Percentiles rank a stretch among this genome's conserved stretches.
phyloP scores from a whole-genome alignment of 2,797 vertebrate genomes.

The Oryzias dopingdopingensis region DNA sequence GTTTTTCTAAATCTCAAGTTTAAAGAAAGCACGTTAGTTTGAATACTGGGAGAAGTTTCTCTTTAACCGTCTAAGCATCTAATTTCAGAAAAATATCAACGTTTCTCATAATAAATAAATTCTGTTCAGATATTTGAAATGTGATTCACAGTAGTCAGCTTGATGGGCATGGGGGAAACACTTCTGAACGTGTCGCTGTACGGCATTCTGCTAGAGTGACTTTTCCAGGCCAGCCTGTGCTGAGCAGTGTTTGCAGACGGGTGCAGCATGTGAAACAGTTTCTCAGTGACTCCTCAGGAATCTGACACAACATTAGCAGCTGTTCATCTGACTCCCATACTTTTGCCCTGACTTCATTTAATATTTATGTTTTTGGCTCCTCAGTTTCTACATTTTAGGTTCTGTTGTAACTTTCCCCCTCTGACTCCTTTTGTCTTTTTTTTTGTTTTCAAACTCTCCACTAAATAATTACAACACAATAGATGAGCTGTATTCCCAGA shows the following conservation, averaged over 20 bases:
- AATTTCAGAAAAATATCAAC: too few species aligned
- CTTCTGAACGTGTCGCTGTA: slow-evolving; percentile 46
- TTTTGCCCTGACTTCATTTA: slow-evolving; percentile 48
- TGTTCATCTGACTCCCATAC: slow-evolving; percentile 53
- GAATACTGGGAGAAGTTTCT: too few species aligned
- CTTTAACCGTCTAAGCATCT: too few species aligned
- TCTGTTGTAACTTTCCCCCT: slow-evolving; percentile 18
- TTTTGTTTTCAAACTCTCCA: slow-evolving; percentile 19
- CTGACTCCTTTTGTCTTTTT: slow-evolving; percentile 28
- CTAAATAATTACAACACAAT: slow-evolving; percentile 62
- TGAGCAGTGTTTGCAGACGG: slow-evolving; percentile 31
- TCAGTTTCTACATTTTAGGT: slow-evolving; percentile 36
- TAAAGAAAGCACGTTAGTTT: too few species aligned
- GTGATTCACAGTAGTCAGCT: neutral
- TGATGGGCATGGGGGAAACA: slow-evolving; percentile 14
- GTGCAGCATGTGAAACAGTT: slow-evolving; percentile 51
- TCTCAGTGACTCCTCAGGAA: slow-evolving; percentile 69
- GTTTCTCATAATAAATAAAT: too few species aligned
- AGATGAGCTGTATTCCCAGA: slow-evolving; percentile 99
- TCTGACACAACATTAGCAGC: slow-evolving; percentile 63
- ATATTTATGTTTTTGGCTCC: slow-evolving; percentile 35
- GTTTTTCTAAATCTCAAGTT: too few species aligned
- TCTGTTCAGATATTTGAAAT: too few species aligned
- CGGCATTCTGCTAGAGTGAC: slow-evolving; percentile 34
- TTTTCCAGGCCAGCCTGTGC: slow-evolving; percentile 36